Evolutionary conservation across 2,888 invertebrate genomes (phyloP).

Genomic region (Drosophila helvetica): DNA sequence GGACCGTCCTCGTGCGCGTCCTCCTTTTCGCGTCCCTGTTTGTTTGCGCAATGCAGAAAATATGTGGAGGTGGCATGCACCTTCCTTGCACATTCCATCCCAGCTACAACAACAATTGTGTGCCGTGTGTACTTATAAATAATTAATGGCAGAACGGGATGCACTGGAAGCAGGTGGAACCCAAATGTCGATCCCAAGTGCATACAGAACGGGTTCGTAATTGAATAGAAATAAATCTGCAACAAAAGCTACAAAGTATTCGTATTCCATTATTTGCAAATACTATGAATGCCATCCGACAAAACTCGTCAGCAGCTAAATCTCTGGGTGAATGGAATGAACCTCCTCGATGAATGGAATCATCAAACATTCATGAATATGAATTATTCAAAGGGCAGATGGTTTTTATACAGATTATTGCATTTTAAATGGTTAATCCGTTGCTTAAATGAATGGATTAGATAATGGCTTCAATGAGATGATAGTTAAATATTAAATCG

Average conservation of each 20-base stretch:
- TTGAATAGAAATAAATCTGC: constrained; percentile 56
- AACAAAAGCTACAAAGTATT: constrained; percentile 9
- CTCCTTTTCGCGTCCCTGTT: constrained; percentile 31
- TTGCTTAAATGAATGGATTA: background rate
- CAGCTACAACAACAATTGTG: constrained; percentile 49
- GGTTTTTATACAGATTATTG: background rate
- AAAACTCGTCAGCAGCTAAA: constrained; percentile 3
- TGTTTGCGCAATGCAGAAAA: constrained; percentile 52
- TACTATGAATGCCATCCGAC: constrained; percentile 16
- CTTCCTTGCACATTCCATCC: background rate
- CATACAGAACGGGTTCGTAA: constrained; percentile 41
- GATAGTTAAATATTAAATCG: background rate
- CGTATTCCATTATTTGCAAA: constrained; percentile 37
- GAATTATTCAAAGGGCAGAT: background rate
- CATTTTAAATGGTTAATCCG: background rate
- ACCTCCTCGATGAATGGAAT: no score
- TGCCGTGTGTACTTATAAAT: constrained; percentile 50
- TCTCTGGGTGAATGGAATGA: no score
- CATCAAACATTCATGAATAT: background rate
- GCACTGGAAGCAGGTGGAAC: background rate
- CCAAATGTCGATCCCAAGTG: constrained; percentile 24
- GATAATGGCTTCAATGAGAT: background rate
- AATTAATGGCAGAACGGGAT: constrained; percentile 47
- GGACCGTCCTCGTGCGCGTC: constrained; percentile 18
- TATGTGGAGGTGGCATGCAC: constrained; percentile 32